Evolutionary conservation across 2,113 vertebrate species (phyloP).

Genomic region (Lonchura striata): DNA sequence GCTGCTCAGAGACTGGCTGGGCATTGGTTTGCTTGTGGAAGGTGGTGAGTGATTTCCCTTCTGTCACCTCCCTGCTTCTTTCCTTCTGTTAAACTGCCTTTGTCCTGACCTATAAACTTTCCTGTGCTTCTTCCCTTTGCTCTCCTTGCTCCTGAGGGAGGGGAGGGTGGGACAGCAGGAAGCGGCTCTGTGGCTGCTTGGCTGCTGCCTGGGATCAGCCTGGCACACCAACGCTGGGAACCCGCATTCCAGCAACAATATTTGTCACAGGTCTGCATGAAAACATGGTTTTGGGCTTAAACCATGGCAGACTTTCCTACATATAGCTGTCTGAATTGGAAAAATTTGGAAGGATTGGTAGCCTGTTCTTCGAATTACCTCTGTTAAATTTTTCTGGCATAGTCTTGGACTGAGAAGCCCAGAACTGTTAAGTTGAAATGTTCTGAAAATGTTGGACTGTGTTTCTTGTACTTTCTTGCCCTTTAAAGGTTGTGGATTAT

Average conservation of each 20-base stretch:
- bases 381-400: neutral
- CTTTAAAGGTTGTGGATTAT: neutral
- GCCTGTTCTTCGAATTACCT: neutral
- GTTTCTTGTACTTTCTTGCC: neutral
- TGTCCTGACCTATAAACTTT: neutral
- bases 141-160: neutral
- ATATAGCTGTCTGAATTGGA: neutral
- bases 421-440: neutral
- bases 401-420: neutral
- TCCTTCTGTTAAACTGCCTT: neutral
- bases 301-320: neutral
- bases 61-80: neutral
- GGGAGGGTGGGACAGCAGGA: neutral
- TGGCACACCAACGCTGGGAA: fast-evolving
- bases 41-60: neutral
- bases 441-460: neutral
- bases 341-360: neutral
- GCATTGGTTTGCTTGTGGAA: neutral
- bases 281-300: neutral
- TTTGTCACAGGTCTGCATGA: neutral
- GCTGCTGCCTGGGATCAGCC: neutral
- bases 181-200: neutral
- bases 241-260: neutral
- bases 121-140: neutral
- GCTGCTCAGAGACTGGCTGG: neutral